Conservation (phyloP, 1,140 invertebrate genomes). For the Drosophila tristis region DNA sequence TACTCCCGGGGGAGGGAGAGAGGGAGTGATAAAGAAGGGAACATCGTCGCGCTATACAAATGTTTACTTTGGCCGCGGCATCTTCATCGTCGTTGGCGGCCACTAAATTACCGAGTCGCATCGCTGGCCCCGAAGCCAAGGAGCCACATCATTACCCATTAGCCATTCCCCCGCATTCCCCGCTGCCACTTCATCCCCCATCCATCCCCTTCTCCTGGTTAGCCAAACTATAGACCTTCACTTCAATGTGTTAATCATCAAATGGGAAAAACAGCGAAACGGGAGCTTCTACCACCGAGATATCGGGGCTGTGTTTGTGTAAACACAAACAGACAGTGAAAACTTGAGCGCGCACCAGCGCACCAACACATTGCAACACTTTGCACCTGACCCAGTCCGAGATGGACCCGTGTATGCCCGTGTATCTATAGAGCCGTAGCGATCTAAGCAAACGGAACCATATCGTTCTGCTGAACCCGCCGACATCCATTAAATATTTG, state of each 20-base stretch:
- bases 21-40: constrained; percentile 4
- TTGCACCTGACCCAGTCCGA: constrained; percentile 41
- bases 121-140: constrained; percentile 23
- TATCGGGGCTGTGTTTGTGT: constrained; percentile 37
- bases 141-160: constrained; percentile 59
- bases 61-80: constrained; percentile 66
- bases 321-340: constrained; percentile 25
- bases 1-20: background rate
- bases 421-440: constrained; percentile 30
- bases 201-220: background rate
- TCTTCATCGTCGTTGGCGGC: constrained; percentile 53
- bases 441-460: constrained; percentile 49
- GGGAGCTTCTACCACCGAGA: background rate
- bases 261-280: constrained; percentile 41
- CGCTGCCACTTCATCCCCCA: constrained; percentile 3
- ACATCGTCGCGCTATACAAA: constrained; percentile 51
- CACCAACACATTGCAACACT: constrained; percentile 30
- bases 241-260: constrained; percentile 75
- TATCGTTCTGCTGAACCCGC: constrained; percentile 10
- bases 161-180: constrained; percentile 4
- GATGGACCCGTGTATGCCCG: background rate
- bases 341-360: background rate
- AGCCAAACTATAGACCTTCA: constrained; percentile 33
- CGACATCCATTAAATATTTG: constrained; percentile 70
- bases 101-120: constrained; percentile 70